Conservation (phyloP, 2,797 vertebrate species). For the Clarias platycephalus region DNA sequence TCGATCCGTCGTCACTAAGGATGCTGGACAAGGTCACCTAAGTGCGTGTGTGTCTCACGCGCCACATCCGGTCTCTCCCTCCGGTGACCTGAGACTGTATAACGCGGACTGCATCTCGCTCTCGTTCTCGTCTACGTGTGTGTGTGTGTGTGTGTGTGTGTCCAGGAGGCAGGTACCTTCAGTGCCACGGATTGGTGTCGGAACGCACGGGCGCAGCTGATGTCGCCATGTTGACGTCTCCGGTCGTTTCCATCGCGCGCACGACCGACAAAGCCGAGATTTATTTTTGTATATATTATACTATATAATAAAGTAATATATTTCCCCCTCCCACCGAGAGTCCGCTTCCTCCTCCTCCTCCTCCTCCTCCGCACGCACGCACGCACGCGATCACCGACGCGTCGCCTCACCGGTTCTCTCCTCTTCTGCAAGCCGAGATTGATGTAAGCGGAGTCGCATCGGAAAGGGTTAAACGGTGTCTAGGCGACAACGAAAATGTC, state of each 20-base stretch:
- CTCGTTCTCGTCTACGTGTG: not conserved
- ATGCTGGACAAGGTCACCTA: slow-evolving; percentile 43
- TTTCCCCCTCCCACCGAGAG: not conserved
- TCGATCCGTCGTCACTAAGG: not conserved
- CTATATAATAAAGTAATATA: too few relatives aligned
- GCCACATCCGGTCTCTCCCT: not conserved
- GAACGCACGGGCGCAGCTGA: slow-evolving; percentile 51
- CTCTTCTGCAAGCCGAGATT: slow-evolving; percentile 30
- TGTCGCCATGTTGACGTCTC: slow-evolving; percentile 69
- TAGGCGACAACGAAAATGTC: slow-evolving; percentile 55
- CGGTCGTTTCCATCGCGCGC: slow-evolving; percentile 46
- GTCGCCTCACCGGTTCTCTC: not conserved
- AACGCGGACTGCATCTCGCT: not conserved
- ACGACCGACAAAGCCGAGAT: not conserved
- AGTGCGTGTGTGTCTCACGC: slow-evolving; percentile 9
- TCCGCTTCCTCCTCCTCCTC: slow-evolving; percentile 3
- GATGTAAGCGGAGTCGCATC: slow-evolving; percentile 30
- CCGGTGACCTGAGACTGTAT: not conserved
- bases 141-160: not conserved
- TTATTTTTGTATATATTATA: not conserved
- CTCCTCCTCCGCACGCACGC: not conserved
- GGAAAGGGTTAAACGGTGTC: slow-evolving; percentile 58
- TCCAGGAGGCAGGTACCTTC: slow-evolving; percentile 59
- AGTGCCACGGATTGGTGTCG: slow-evolving; percentile 51
- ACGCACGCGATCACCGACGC: not conserved